These are phyloP conservation scores for Drosophila neocordata DNA, from an alignment of 1,140 invertebrate genomes.

Conservation along the genomic window DNA sequence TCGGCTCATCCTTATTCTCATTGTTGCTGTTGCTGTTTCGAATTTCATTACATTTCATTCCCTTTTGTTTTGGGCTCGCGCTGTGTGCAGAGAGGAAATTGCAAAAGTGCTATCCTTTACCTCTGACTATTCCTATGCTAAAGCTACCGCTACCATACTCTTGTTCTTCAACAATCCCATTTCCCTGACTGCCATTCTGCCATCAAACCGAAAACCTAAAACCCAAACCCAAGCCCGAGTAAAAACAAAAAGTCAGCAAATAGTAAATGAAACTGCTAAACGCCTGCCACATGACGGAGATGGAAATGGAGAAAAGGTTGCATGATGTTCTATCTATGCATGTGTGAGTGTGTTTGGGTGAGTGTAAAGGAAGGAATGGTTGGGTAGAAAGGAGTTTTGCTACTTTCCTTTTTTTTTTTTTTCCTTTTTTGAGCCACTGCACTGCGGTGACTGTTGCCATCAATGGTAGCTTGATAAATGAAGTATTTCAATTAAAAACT, in stretches of 20 bases:
- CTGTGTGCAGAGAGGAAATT: slow-evolving; percentile 53
- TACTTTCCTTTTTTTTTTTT: neutral
- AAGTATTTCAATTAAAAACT: slow-evolving; percentile 68
- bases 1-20: slow-evolving; percentile 38
- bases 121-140: neutral
- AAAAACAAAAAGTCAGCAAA: slow-evolving; percentile 35
- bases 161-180: neutral
- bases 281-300: slow-evolving; percentile 19
- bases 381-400: neutral
- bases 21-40: slow-evolving; percentile 63
- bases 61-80: slow-evolving; percentile 52
- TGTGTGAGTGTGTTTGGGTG: neutral
- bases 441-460: slow-evolving; percentile 43
- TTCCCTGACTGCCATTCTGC: neutral
- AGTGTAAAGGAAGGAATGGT: neutral
- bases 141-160: neutral
- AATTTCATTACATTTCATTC: slow-evolving; percentile 77
- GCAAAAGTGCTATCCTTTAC: slow-evolving; percentile 19
- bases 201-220: slow-evolving; percentile 10
- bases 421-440: slow-evolving; percentile 35
- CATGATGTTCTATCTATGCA: neutral
- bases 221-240: neutral
- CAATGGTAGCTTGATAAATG: slow-evolving; percentile 72
- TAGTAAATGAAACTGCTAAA: slow-evolving; percentile 60
- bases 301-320: slow-evolving; percentile 1